These are phyloP conservation scores for Fringilla coelebs DNA, from an alignment of 2,797 vertebrate genomes.

Conservation along the genomic window DNA sequence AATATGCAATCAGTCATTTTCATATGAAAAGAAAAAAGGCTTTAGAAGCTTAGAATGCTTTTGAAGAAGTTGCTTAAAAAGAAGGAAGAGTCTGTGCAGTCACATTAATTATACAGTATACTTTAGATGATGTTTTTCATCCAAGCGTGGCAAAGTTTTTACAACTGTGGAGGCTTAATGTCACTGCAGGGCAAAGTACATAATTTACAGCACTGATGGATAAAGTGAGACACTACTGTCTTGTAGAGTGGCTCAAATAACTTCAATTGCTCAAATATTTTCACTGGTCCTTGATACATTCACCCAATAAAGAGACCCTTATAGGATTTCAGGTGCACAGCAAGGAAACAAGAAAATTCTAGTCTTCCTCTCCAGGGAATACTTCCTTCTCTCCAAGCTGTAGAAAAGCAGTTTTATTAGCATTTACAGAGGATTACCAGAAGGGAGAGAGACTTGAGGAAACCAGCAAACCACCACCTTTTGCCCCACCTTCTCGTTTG, in stretches of 20 bases:
- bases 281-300: background rate
- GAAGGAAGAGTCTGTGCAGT: background rate
- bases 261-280: background rate
- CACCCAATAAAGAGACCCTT: background rate
- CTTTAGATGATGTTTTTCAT: conserved; percentile 29
- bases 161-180: conserved; percentile 8
- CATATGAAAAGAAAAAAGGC: background rate
- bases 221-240: background rate
- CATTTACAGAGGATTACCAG: background rate
- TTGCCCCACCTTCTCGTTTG: background rate
- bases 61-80: conserved; percentile 43
- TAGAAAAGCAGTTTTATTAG: background rate
- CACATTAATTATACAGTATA: conserved; percentile 40
- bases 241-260: background rate
- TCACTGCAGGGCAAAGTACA: conserved; percentile 4
- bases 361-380: background rate
- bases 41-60: background rate
- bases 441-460: background rate
- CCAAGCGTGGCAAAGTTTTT: conserved; percentile 27
- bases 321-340: background rate
- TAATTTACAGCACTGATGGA: background rate
- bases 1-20: conserved; percentile 24
- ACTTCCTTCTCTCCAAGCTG: background rate
- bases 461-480: background rate
- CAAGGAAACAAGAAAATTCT: background rate